A percentile compares a stretch with the other conserved stretches of the same genome.
Conservation (phyloP, 2,113 vertebrate species). For the Stigmatopora argus region DNA sequence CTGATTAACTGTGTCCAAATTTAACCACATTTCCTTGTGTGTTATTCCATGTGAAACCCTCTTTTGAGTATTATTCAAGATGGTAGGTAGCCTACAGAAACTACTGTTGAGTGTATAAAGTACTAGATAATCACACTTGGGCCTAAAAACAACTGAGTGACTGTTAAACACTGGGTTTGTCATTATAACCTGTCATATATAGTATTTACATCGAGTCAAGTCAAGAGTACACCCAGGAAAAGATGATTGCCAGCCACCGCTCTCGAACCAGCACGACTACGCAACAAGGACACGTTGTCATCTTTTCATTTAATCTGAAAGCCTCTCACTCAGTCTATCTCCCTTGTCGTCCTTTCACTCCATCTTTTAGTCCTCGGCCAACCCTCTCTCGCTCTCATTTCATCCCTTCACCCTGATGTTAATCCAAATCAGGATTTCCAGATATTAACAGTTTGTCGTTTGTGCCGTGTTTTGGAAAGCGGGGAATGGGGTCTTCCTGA, state of each 20-base stretch:
- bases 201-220: conserved; percentile 41
- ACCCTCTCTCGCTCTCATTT: conserved; percentile 21
- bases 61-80: conserved; percentile 45
- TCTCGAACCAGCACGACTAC: too few relatives aligned
- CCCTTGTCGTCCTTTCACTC: conserved; percentile 40
- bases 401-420: conserved; percentile 40
- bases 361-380: conserved; percentile 19
- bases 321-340: conserved; percentile 48
- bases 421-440: conserved; percentile 70
- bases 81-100: conserved; percentile 30
- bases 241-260: too few relatives aligned
- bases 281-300: conserved; percentile 46
- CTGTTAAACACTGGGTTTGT: conserved; percentile 21
- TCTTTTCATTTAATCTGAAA: conserved; percentile 53
- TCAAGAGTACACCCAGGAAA: conserved; percentile 33
- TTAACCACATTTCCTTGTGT: conserved; percentile 44
- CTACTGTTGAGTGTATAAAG: conserved; percentile 46
- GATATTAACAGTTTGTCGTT: conserved; percentile 59
- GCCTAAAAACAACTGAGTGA: conserved; percentile 5
- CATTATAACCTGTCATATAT: conserved; percentile 30
- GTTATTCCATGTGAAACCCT: conserved; percentile 32
- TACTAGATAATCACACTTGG: background rate
- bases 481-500: conserved; percentile 60
- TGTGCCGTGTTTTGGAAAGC: conserved; percentile 53
- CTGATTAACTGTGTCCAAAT: conserved; percentile 52